Evolutionary conservation across 2,797 vertebrate genomes (phyloP).

Genomic region (Lagorchestes hirsutus): DNA sequence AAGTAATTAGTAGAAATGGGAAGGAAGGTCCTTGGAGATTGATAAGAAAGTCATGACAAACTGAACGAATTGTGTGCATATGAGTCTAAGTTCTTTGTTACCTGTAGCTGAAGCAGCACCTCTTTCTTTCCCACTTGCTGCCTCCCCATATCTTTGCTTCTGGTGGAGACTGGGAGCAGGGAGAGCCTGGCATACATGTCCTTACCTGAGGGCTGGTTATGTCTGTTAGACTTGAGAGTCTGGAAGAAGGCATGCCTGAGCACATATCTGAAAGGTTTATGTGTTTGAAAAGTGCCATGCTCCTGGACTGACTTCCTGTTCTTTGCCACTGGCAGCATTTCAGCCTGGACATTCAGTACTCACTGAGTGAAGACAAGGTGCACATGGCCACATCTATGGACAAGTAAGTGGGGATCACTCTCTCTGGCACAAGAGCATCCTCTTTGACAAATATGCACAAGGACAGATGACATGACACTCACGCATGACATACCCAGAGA

Average conservation of each 20-base stretch:
- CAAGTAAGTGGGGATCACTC: conserved; percentile 61
- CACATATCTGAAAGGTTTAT: neutral
- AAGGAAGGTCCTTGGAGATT: neutral
- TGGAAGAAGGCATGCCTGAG: neutral
- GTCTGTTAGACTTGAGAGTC: neutral
- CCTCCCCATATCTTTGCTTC: neutral
- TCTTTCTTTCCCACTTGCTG: neutral
- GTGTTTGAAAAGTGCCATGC: neutral
- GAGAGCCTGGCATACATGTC: neutral
- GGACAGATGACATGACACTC: neutral
- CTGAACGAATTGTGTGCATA: neutral
- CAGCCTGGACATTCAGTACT: conserved; percentile 65
- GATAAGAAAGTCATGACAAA: neutral
- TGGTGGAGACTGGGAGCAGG: neutral
- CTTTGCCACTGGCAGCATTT: conserved; percentile 67
- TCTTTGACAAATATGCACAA: neutral
- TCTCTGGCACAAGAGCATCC: neutral
- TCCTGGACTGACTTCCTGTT: neutral
- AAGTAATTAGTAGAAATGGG: neutral
- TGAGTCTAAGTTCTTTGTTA: neutral
- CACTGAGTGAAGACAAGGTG: conserved; percentile 64
- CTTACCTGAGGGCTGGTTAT: neutral
- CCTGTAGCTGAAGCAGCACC: neutral
- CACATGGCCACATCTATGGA: conserved; percentile 49
- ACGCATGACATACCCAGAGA: neutral